Evolutionary conservation across 2,888 invertebrate genomes (phyloP), one percentile per base, ranked within the genome.

Genomic region (Lymantria monacha): DNA sequence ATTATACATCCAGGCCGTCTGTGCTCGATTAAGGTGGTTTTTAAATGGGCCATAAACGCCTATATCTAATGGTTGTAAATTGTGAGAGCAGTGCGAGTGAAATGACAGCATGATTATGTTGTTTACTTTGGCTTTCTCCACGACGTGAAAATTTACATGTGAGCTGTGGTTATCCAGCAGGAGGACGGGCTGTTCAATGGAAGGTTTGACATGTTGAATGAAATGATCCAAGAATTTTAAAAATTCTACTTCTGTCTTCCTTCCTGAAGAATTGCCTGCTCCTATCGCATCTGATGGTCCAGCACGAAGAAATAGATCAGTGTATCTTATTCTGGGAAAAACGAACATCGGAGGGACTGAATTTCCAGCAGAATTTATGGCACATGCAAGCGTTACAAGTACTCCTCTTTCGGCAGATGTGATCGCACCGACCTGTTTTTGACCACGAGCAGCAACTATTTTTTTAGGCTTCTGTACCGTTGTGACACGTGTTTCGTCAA

Each of bases 401-500:
- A 9, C 14, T 14, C 51, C 51, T 15, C 55, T 13, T 30, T 55
- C 55, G 10, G 55, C 51, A 14, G 55, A 55, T 10, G 51, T 55
- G 10, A 55, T 48, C 14, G 14, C 15, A 2, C 41, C 41, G 1
- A 41, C 15, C n/a, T n/a, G n/a, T n/a, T n/a, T n/a, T n/a, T n/a
- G n/a, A n/a, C n/a, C n/a, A n/a, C n/a, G n/a, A n/a, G n/a, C n/a
- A n/a, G n/a, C n/a, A n/a, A n/a, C n/a, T n/a, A n/a, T n/a, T n/a
- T n/a, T n/a, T n/a, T n/a, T 48, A 51, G 51, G n/a, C n/a, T n/a
- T n/a, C n/a, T 58, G 52, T 1, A 68, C 63, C 7, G 61, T 63
- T 10, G 59, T 54, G 22, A 63, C 44, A 8, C 58, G 59, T 12
- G 63, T 65, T 51, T 66, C 61, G 30, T 66, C 66, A 11, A 59